Percentiles rank a stretch among this genome's conserved stretches.
These are phyloP conservation scores for Macrobrachium nipponense DNA, from an alignment of 1,140 invertebrate species.

Conservation along the genomic window DNA sequence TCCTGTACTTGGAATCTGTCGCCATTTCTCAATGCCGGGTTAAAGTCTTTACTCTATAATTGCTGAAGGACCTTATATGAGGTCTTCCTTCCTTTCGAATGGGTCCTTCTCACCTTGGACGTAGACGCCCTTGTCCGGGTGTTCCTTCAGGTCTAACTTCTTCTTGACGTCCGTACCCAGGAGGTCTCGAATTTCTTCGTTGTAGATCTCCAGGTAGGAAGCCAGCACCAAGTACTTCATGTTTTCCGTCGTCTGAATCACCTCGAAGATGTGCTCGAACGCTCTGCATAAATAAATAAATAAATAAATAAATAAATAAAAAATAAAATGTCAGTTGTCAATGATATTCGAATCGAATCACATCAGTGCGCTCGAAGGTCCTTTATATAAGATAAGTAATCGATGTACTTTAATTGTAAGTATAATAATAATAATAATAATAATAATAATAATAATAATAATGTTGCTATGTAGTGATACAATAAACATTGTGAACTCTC, in stretches of 20 bases:
- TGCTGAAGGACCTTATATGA: too few relatives aligned
- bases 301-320: not conserved
- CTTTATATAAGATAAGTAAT: too few relatives aligned
- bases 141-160: slow-evolving; percentile 83
- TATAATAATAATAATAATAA: too few relatives aligned
- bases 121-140: slow-evolving; percentile 84
- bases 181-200: slow-evolving; percentile 80
- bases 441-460: not conserved
- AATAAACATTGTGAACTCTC: too few relatives aligned
- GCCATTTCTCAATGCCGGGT: too few relatives aligned
- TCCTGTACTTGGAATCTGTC: too few relatives aligned
- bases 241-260: slow-evolving; percentile 83
- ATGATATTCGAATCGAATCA: not conserved
- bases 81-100: not conserved
- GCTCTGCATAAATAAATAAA: slow-evolving; percentile 70
- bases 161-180: slow-evolving; percentile 77
- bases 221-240: slow-evolving; percentile 88
- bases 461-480: too few relatives aligned
- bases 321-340: too few relatives aligned
- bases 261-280: slow-evolving; percentile 93
- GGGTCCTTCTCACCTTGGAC: slow-evolving; percentile 74
- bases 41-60: too few relatives aligned
- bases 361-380: too few relatives aligned
- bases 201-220: slow-evolving; percentile 95
- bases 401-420: too few relatives aligned